Evolutionary conservation across 2,888 invertebrate species (phyloP).

Genomic region (Kryphioiulus occultus): DNA sequence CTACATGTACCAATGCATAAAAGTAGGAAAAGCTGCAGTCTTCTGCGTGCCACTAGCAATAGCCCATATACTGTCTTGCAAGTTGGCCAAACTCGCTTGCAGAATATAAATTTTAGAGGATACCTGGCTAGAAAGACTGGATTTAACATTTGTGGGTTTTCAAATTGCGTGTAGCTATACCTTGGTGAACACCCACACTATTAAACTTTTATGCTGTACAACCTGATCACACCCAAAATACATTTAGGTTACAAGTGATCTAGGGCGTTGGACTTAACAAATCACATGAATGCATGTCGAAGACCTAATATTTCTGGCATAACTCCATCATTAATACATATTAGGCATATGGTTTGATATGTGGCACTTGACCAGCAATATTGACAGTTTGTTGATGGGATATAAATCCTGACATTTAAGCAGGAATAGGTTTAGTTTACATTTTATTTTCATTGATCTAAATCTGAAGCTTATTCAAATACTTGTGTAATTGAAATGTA

Average conservation of each 20-base stretch:
- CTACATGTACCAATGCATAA: not conserved
- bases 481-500: not conserved
- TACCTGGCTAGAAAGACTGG: not conserved
- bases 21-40: not conserved
- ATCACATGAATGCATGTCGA: not conserved
- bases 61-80: not conserved
- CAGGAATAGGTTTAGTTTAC: not conserved
- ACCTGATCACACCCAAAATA: slow-evolving; percentile 20
- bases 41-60: not conserved
- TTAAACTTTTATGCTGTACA: not conserved
- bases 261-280: slow-evolving; percentile 36
- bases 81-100: not conserved
- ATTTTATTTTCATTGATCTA: not conserved
- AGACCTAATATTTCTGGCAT: slow-evolving; percentile 15
- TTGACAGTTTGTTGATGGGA: not conserved
- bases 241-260: slow-evolving; percentile 14
- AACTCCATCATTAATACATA: not conserved
- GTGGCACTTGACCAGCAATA: not conserved
- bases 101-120: not conserved
- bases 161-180: not conserved
- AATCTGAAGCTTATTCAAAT: not conserved
- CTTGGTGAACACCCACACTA: slow-evolving; percentile 30
- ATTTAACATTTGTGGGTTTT: not conserved
- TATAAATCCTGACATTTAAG: not conserved
- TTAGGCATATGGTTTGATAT: not conserved